Percentiles rank a stretch among this genome's conserved stretches.
Conservation (phyloP, 2,797 vertebrate species). For the Gymnopithys bicolor region DNA sequence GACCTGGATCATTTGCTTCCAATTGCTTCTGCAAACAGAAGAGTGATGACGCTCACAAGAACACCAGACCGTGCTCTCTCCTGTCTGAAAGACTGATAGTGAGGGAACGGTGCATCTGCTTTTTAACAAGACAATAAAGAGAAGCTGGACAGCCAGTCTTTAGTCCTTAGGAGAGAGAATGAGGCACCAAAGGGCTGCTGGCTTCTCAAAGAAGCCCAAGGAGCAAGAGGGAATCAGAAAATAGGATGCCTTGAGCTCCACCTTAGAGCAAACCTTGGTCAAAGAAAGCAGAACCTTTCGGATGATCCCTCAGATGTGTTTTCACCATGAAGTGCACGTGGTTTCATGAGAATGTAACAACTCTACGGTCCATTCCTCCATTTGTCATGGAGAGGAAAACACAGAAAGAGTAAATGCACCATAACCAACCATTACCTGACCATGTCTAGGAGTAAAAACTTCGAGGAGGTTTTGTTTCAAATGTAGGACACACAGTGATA, state of each 20-base stretch:
- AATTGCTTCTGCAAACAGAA: slow-evolving; percentile 59
- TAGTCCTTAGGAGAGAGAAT: background rate
- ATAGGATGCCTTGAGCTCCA: accelerated
- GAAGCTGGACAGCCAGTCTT: background rate
- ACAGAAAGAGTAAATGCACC: background rate
- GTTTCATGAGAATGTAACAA: background rate
- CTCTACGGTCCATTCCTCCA: background rate
- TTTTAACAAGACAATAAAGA: slow-evolving; percentile 8
- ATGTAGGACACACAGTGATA: background rate
- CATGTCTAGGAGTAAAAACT: background rate
- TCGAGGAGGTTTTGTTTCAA: background rate
- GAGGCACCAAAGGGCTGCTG: background rate
- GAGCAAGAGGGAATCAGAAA: background rate
- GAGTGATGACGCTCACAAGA: slow-evolving; percentile 5
- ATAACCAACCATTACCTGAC: background rate
- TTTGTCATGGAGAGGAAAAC: background rate
- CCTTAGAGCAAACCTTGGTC: background rate
- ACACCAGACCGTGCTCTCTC: background rate
- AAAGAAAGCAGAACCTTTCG: background rate
- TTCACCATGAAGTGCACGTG: accelerated
- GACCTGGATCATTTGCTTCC: slow-evolving; percentile 48
- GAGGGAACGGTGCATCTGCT: background rate
- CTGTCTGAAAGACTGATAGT: background rate
- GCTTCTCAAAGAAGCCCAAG: background rate
- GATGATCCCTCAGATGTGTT: background rate